Conservation (phyloP, 1,140 invertebrate species). For the Cryptotermes secundus region DNA sequence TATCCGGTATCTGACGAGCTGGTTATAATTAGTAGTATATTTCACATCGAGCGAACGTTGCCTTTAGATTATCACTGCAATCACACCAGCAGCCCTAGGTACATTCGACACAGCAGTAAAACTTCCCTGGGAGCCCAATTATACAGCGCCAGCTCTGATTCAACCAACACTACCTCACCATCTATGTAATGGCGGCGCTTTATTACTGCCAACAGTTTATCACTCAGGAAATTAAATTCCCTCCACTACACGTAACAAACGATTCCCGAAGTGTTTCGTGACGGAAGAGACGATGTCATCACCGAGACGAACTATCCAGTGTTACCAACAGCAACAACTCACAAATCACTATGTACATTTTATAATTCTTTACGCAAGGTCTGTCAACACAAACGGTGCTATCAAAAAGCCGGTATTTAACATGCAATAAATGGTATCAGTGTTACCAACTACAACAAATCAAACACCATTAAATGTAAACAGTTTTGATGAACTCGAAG, state of each 20-base stretch:
- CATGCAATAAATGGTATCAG: too few species aligned
- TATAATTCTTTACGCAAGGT: too few species aligned
- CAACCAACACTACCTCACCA: neutral
- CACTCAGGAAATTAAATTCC: constrained; percentile 13
- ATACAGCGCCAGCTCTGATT: neutral
- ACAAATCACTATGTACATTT: too few species aligned
- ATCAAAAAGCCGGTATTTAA: too few species aligned
- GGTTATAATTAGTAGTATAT: neutral
- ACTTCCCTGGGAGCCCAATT: neutral
- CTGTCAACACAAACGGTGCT: too few species aligned
- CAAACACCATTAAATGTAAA: too few species aligned
- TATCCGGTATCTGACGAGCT: neutral
- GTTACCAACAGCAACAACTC: neutral
- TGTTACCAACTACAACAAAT: too few species aligned
- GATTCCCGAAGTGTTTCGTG: neutral
- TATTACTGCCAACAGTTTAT: constrained; percentile 8
- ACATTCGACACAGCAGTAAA: neutral
- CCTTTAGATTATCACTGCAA: neutral
- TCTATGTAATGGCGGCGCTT: neutral
- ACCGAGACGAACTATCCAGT: neutral
- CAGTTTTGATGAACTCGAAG: too few species aligned
- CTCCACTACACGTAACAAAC: neutral
- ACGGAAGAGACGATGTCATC: neutral
- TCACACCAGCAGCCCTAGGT: neutral
- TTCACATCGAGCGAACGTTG: neutral